These are phyloP conservation scores for Nasonia oneida DNA, from an alignment of 2,888 invertebrate genomes.

Conservation along the genomic window DNA sequence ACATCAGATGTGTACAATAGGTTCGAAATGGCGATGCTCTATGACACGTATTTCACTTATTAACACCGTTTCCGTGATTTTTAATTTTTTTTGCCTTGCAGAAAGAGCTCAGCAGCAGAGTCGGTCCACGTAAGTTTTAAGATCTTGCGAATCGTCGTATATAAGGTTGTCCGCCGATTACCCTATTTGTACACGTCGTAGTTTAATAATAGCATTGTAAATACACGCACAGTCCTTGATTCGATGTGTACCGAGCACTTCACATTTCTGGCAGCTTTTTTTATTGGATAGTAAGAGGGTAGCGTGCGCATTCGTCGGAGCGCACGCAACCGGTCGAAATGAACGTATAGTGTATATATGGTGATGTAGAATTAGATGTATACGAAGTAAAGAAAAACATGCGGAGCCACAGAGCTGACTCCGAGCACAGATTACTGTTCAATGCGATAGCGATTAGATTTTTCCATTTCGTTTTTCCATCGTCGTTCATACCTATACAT, in stretches of 20 bases:
- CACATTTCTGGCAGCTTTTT: constrained; percentile 73
- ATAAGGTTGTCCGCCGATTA: constrained; percentile 62
- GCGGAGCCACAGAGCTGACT: constrained; percentile 45
- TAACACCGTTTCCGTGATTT: constrained; percentile 11
- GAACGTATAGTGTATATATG: constrained; percentile 74
- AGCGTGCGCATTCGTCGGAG: constrained; percentile 45
- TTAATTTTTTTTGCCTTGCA: not conserved
- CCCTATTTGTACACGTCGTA: constrained; percentile 65
- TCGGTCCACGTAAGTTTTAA: constrained; percentile 40
- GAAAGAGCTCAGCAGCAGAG: not conserved
- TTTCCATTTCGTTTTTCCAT: not conserved
- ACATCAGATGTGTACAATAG: constrained; percentile 37
- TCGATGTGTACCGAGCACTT: constrained; percentile 77
- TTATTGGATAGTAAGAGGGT: constrained; percentile 65
- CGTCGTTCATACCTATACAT: no score
- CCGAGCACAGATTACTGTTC: constrained; percentile 16
- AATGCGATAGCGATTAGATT: not conserved
- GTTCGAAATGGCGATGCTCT: constrained; percentile 29
- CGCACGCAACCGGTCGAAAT: constrained; percentile 68
- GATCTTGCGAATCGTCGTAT: constrained; percentile 44
- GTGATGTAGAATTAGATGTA: constrained; percentile 68
- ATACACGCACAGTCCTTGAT: constrained; percentile 72
- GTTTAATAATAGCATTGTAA: constrained; percentile 77
- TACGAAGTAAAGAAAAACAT: constrained; percentile 45
- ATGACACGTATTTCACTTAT: not conserved